A percentile compares a stretch with the other conserved stretches of the same genome.
These are phyloP conservation scores for Gibbula magus DNA, from an alignment of 2,888 invertebrate genomes.

Conservation along the genomic window DNA sequence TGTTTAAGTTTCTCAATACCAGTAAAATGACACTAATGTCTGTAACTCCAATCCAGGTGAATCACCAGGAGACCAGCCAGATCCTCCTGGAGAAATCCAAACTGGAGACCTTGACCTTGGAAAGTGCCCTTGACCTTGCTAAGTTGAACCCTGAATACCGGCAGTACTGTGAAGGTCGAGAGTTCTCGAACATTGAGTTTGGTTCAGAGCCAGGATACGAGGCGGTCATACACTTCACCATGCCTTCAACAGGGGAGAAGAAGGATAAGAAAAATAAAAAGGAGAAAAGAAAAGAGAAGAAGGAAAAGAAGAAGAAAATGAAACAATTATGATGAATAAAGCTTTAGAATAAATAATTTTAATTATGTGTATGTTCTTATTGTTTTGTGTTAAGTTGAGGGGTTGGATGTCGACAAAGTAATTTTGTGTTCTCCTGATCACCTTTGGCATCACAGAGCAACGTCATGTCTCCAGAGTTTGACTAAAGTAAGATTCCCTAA, in stretches of 20 bases:
- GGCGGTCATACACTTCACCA: constrained; percentile 18
- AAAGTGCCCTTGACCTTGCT: constrained; percentile 30
- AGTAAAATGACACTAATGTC: neutral
- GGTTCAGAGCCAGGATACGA: constrained; percentile 5
- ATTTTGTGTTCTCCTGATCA: too few relatives aligned
- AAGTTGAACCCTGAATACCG: constrained; percentile 17
- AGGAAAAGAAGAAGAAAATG: neutral
- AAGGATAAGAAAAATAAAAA: neutral
- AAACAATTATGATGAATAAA: too few relatives aligned
- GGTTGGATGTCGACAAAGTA: too few relatives aligned
- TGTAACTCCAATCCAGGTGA: constrained; percentile 30
- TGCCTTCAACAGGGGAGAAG: neutral
- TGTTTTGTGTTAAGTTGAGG: too few relatives aligned
- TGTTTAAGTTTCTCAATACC: too few relatives aligned
- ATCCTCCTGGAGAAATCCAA: constrained; percentile 15
- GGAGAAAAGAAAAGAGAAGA: constrained; percentile 1
- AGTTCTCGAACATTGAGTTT: constrained; percentile 11
- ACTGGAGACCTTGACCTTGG: constrained; percentile 28
- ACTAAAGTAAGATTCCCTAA: too few relatives aligned
- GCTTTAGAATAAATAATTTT: too few relatives aligned
- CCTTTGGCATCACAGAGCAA: too few relatives aligned
- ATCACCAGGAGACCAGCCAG: constrained; percentile 19
- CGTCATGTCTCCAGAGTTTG: too few relatives aligned
- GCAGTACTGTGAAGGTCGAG: constrained; percentile 16
- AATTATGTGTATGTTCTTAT: too few relatives aligned